Evolutionary conservation across 1,140 invertebrate genomes (phyloP).

Genomic region (Zaprionus davidi): DNA sequence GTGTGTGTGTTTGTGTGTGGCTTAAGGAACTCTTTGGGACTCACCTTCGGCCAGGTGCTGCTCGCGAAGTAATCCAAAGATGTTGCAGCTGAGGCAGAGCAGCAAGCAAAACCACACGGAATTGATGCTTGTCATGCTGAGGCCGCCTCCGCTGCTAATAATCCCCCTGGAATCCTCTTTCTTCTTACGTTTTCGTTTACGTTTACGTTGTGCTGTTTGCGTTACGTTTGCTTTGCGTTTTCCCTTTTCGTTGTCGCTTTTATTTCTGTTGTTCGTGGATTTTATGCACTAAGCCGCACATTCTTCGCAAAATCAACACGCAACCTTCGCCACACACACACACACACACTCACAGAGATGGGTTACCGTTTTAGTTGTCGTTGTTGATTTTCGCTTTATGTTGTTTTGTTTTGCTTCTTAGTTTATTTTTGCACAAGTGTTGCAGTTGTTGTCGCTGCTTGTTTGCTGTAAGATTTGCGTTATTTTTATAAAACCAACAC

Average conservation of each 20-base stretch:
- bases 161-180: slow-evolving; percentile 17
- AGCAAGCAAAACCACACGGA: slow-evolving; percentile 58
- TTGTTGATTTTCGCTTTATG: slow-evolving; percentile 24
- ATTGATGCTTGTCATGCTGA: slow-evolving; percentile 62
- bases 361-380: slow-evolving; percentile 24
- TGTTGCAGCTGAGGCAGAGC: slow-evolving; percentile 56
- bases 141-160: slow-evolving; percentile 27
- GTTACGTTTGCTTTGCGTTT: slow-evolving; percentile 10
- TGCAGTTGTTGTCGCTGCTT: slow-evolving; percentile 24
- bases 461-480: slow-evolving; percentile 53
- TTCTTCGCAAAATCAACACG: slow-evolving; percentile 53
- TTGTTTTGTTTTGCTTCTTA: slow-evolving; percentile 22
- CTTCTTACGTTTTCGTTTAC: slow-evolving; percentile 11
- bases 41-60: slow-evolving; percentile 52
- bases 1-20: not conserved
- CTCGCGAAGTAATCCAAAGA: slow-evolving; percentile 62
- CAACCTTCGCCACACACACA: slow-evolving; percentile 37
- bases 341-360: slow-evolving; percentile 26
- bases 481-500: slow-evolving; percentile 56
- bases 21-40: slow-evolving; percentile 36
- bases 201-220: slow-evolving; percentile 13
- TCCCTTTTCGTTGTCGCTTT: slow-evolving; percentile 13
- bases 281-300: slow-evolving; percentile 69
- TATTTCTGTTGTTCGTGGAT: slow-evolving; percentile 48
- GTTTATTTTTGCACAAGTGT: slow-evolving; percentile 38